These are phyloP conservation scores for Perccottus glenii DNA, from an alignment of 2,113 vertebrate species.

Conservation along the genomic window DNA sequence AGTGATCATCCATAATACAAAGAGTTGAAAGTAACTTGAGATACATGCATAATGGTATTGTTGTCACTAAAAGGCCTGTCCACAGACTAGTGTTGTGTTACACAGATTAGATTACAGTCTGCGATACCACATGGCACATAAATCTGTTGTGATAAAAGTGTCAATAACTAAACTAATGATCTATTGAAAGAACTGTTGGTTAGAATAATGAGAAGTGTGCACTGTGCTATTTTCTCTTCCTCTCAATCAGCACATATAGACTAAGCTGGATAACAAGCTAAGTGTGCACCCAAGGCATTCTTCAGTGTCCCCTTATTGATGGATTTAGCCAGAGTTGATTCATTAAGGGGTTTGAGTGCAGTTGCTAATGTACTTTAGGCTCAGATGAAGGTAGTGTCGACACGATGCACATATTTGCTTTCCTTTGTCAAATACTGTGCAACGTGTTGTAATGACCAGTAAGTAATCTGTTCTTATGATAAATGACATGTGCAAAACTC, in stretches of 20 bases:
- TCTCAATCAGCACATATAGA: conserved; percentile 66
- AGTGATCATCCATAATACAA: conserved; percentile 72
- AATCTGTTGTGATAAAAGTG: conserved; percentile 2
- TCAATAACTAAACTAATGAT: conserved; percentile 17
- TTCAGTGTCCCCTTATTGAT: conserved; percentile 75
- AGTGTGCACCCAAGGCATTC: conserved; percentile 71
- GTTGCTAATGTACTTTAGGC: conserved; percentile 67
- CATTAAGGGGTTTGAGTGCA: conserved; percentile 70
- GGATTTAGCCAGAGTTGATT: conserved; percentile 70
- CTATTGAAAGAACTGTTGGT: conserved; percentile 18
- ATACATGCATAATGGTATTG: conserved; percentile 54
- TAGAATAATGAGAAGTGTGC: conserved; percentile 16
- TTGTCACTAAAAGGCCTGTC: conserved; percentile 37
- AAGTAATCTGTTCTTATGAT: background rate
- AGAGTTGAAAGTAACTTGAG: conserved; percentile 68
- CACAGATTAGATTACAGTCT: conserved; percentile 51
- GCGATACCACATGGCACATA: background rate
- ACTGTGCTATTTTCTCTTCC: conserved; percentile 34
- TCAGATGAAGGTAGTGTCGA: conserved; percentile 62
- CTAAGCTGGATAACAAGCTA: conserved; percentile 59
- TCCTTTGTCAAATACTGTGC: too few relatives aligned
- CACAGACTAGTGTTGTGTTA: conserved; percentile 38
- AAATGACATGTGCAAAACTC: background rate
- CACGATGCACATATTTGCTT: conserved; percentile 24
- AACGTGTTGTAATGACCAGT: too few relatives aligned